Evolutionary conservation across 92 coral and sea anemone species (phyloP), one percentile per base, ranked within the genome.

Genomic region (Parazoanthus swiftii): DNA sequence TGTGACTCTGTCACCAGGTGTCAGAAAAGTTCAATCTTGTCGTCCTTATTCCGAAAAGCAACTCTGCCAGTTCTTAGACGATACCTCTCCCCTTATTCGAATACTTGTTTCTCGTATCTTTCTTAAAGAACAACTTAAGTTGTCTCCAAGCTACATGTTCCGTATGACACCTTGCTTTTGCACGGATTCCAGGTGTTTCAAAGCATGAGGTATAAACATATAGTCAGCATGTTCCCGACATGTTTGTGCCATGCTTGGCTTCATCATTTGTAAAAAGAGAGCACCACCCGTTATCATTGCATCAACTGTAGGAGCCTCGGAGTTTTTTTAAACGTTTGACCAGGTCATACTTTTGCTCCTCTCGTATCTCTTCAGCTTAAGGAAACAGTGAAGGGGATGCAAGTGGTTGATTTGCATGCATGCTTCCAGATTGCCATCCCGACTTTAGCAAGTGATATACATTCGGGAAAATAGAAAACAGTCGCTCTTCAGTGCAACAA

Each of bases 401-500:
- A 29, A 0, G 33, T 29, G 90, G 88, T 26, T 93, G 95, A 44
- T 90, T 93, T 78, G 90, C 93, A 56, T 88, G 86, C 54, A 39
- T 39, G 4, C 42, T 39, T 39, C 42, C 71, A 88, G 75, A 76
- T 93, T 81, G 5, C 95, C 92, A 71, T 90, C 90, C 2, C 92
- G 88, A 48, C 81, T 76, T 59, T 90, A 93, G 67, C 95, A 92
- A 15, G 95, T 80, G 20, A 90, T 90, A 54, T 80, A 90, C 29
- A 93, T 86, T 56, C 95, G 71, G 11, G 95, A 90, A 79, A 93
- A 88, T 18, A 93, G 80, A 4, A 85, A 74, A 77, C 93, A 93
- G 67, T 93, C 93, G 51, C 88, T 89, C 81, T 90, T 93, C n/a
- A 93, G 18, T 7, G 77, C 88, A n/a, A 76, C 82, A 73, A 90